Base-by-base conservation (phyloP, 2,888 invertebrate genomes). In the Nomada hirtipes region DNA sequence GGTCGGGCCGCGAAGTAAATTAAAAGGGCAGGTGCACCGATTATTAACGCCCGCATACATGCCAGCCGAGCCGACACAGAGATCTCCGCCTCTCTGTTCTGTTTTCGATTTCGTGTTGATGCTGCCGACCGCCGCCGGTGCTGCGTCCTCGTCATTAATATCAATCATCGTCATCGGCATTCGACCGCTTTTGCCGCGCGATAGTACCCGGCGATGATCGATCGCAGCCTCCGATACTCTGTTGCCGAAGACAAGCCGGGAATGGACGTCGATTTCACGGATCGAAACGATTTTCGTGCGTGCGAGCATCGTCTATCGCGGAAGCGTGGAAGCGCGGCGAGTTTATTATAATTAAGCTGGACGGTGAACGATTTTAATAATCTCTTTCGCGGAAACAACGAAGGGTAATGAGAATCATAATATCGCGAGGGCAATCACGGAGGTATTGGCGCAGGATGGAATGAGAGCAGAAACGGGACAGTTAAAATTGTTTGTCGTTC, bases 11-110 rank as follows among this genome's bases (percentile, higher is more conserved):
- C 70, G 74, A 85, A 89, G 87, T 90, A 88, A 90, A 90, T 90
- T 90, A 89, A 89, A 90, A 90, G 86, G 86, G 87, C 86, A 88
- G 81, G 79, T 81, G 86, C 84, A 77, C 67, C 80, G 84, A 84
- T 88, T 88, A 88, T 88, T 79, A 86, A 88, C 82, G 83, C 82
- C 82, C 75, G 76, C 79, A 72, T 78, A 61, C 71, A 65, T 59
- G 55, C 74, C 61, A 44, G 36, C 50, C 68, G 64, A 52, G 23
- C 23, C 65, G 65, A 36, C 59, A 20, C 59, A 50, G 18, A 23
- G 59, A 23, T 36, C 68, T 42, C 15, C 55, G 55, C 68, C 10
- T 15, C 70, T 18, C 36, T 15, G 18, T 52, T 59, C 61, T 13
- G 69, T 59, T 79, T 63, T 64, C 70, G 70, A 70, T 77, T 15